Conservation (phyloP, 1,140 invertebrate species). For the Apis florea region DNA sequence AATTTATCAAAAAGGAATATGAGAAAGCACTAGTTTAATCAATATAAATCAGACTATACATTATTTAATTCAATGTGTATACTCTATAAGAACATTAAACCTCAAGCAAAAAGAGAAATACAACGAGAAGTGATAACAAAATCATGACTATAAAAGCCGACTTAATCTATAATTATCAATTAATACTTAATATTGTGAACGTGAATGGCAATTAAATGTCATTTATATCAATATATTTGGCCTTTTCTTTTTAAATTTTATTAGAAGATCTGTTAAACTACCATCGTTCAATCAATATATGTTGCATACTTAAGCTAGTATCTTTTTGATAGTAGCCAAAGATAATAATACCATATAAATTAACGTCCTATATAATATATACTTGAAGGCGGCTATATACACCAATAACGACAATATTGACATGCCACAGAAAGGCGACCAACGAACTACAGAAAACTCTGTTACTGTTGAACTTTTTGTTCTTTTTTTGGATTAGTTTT, state of each 20-base stretch:
- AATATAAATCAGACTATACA: conserved; percentile 32
- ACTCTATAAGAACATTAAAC: conserved; percentile 20
- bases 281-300: conserved; percentile 7
- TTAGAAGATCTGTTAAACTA: conserved; percentile 15
- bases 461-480: conserved; percentile 27
- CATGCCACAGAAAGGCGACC: conserved; percentile 63
- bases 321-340: conserved; percentile 11
- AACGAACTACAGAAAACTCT: conserved; percentile 49
- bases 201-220: background rate
- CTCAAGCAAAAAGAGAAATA: conserved; percentile 19
- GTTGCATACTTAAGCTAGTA: conserved; percentile 1
- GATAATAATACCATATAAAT: background rate
- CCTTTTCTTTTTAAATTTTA: conserved; percentile 8
- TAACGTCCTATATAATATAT: conserved; percentile 2
- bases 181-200: conserved; percentile 21
- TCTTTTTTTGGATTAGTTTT: conserved; percentile 6
- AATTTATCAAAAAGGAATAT: conserved; percentile 5
- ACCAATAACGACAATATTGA: conserved; percentile 65
- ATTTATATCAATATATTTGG: conserved; percentile 9
- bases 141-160: conserved; percentile 21
- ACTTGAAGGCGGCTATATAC: conserved; percentile 42
- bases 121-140: conserved; percentile 23
- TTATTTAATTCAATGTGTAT: conserved; percentile 18
- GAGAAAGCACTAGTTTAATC: conserved; percentile 27
- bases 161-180: conserved; percentile 16